Percentiles rank a stretch among this genome's conserved stretches.
phyloP scores from a whole-genome alignment of 2,113 vertebrate species.

The Cryptotis parvus region DNA sequence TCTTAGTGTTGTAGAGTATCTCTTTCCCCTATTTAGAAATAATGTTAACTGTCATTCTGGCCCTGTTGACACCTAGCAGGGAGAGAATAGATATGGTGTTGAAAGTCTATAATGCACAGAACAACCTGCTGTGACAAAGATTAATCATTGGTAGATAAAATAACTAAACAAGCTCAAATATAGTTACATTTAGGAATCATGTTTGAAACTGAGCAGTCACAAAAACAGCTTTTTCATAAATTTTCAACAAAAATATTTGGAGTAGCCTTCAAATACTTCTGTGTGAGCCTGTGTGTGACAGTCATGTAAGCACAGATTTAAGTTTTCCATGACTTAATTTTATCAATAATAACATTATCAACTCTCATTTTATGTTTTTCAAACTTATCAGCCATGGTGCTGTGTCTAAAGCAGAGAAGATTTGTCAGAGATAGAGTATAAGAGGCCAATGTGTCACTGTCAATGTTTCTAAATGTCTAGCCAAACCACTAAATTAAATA shows the following conservation, averaged over 20 bases:
- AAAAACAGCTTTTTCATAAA: background rate
- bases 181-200: slow-evolving; percentile 12
- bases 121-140: background rate
- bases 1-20: no score
- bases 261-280: background rate
- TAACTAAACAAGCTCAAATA: background rate
- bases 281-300: background rate
- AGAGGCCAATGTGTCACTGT: slow-evolving; percentile 52
- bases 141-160: background rate
- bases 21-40: background rate
- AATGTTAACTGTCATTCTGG: background rate
- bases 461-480: slow-evolving; percentile 60
- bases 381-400: slow-evolving; percentile 39
- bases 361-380: slow-evolving; percentile 43
- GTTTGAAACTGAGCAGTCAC: background rate
- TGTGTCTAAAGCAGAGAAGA: slow-evolving; percentile 60
- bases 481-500: slow-evolving; percentile 67
- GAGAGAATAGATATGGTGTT: background rate
- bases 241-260: background rate
- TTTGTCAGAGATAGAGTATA: slow-evolving; percentile 51
- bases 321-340: slow-evolving; percentile 58
- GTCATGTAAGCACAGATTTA: background rate
- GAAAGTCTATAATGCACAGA: background rate
- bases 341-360: slow-evolving; percentile 42
- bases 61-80: background rate